Base-by-base conservation (phyloP, 2,797 vertebrate genomes). In the Holocentrus rufus region DNA sequence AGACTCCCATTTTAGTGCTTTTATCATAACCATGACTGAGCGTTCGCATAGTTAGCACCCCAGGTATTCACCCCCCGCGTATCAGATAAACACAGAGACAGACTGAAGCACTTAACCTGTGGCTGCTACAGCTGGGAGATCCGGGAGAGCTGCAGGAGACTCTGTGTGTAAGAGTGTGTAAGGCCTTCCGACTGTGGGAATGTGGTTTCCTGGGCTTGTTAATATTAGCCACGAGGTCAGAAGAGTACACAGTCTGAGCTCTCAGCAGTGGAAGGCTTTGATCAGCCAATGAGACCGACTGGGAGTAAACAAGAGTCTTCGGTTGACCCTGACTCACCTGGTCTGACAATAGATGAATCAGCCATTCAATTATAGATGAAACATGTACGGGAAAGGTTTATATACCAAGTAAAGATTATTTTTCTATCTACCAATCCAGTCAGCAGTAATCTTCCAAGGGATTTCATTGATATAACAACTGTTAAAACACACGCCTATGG, bases 231-330 rank as follows among this genome's bases (percentile, higher is more conserved):
- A 25, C 57, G 68, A 76, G 60, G 81, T 82, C 65, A 69, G 69
- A 61, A 31, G 59, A 84, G 73, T 68, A 69, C 53, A 56, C 59
- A 39, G 47, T 56, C 58, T 69, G 76, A 67, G 72, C 54, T 34
- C 62, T 54, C 31, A 20, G 73, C 53, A 7, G 9, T 11, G 18
- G 52, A 69, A 65, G 52, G 17, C 89, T 90, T 90, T 90, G 90
- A 90, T 92, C 85, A 82, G 66, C 23, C 77, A 77, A 1, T 54
- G 54, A 82, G 83, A 86, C 75, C 72, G 81, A 71, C 47, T 60
- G 80, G 72, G 65, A 70, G 30, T 75, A 3, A 15, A n/a, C 59
- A 18, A n/a, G 15, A 13, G 17, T 36, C 47, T 59, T 30, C 72
- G 65, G 73, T 69, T 44, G 73, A 80, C 71, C 65, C n/a, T 76